phyloP scores from a whole-genome alignment of 2,113 vertebrate species.

The Lophius piscatorius region DNA sequence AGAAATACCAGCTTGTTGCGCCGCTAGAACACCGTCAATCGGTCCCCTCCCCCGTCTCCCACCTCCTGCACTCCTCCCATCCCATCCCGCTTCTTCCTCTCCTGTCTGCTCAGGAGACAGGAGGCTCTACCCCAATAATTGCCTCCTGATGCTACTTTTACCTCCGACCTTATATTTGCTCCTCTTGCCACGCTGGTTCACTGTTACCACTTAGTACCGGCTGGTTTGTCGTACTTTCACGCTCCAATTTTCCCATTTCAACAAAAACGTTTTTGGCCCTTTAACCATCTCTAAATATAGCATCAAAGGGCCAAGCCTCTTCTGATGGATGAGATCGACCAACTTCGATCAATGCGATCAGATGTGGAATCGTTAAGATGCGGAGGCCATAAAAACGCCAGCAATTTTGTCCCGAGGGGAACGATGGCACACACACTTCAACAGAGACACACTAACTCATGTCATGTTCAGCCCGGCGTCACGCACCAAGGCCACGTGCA shows the following conservation, averaged over 20 bases:
- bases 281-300: background rate
- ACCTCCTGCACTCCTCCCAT: constrained; percentile 27
- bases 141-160: constrained; percentile 1
- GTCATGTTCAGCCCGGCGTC: constrained; percentile 18
- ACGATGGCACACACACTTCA: constrained; percentile 1
- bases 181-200: background rate
- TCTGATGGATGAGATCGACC: too few relatives aligned
- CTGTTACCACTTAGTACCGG: too few relatives aligned
- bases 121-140: constrained; percentile 10
- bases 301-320: too few relatives aligned
- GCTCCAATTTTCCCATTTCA: too few relatives aligned
- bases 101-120: constrained; percentile 35
- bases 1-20: constrained; percentile 62
- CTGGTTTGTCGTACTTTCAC: too few relatives aligned
- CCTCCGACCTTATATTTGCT: too few relatives aligned
- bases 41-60: constrained; percentile 32
- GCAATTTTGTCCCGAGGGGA: constrained; percentile 1
- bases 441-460: constrained; percentile 17
- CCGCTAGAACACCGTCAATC: constrained; percentile 47
- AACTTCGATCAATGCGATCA: too few relatives aligned
- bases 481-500: constrained; percentile 52
- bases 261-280: too few relatives aligned
- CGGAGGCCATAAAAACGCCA: constrained; percentile 17
- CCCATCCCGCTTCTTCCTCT: constrained; percentile 27
- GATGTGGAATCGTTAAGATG: too few relatives aligned